These are phyloP conservation scores for Malacoctenus gilli DNA, from an alignment of 2,797 vertebrate species.

Conservation along the genomic window DNA sequence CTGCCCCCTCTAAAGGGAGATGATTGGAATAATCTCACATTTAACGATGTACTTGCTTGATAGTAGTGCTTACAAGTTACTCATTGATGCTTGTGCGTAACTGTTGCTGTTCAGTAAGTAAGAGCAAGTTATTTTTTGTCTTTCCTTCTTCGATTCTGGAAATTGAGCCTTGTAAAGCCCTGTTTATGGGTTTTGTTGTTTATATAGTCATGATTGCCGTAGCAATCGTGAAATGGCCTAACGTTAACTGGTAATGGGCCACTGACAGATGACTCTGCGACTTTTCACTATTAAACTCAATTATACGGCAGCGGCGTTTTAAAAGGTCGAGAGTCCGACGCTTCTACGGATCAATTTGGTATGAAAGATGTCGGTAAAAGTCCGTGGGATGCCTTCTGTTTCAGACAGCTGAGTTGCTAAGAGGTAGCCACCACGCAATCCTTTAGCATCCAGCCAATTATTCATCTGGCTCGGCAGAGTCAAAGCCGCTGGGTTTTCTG, in stretches of 20 bases:
- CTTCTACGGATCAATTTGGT: too few species aligned
- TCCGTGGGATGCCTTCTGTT: not conserved
- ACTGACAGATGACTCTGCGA: slow-evolving; percentile 61
- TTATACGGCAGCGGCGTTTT: too few species aligned
- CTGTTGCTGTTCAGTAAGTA: too few species aligned
- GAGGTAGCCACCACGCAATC: slow-evolving; percentile 69
- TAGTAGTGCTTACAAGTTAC: not conserved
- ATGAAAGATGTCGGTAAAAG: too few species aligned
- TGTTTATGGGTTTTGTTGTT: not conserved
- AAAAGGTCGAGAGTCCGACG: too few species aligned
- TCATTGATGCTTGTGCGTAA: too few species aligned
- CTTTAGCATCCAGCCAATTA: slow-evolving; percentile 78
- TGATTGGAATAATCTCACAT: too few species aligned
- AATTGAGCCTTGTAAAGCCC: rapidly evolving
- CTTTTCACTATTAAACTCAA: not conserved
- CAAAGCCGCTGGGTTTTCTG: slow-evolving; percentile 36
- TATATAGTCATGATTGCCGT: slow-evolving; percentile 27
- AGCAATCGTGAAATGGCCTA: slow-evolving; percentile 52
- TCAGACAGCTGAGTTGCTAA: slow-evolving; percentile 45
- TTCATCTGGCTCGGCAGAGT: slow-evolving; percentile 54
- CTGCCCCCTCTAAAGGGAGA: not conserved
- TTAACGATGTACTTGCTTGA: not conserved
- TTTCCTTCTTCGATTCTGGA: rapidly evolving
- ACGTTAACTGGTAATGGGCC: slow-evolving; percentile 26
- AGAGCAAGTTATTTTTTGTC: slow-evolving; percentile 12